Evolutionary conservation across 2,888 invertebrate genomes (phyloP), one percentile per base, ranked within the genome.

Genomic region (Odontocolon sp.): DNA sequence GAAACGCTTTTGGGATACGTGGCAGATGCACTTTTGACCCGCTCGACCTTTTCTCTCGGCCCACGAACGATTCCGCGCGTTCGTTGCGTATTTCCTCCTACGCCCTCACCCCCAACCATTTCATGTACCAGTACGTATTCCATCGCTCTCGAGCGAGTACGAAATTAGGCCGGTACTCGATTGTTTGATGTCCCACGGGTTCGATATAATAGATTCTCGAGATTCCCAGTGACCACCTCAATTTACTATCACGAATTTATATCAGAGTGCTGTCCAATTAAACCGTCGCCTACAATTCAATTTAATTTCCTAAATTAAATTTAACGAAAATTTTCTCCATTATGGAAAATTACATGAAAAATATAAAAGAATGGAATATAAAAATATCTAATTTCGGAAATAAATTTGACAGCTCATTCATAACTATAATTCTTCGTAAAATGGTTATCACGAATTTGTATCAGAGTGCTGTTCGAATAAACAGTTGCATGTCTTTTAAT

Each of bases 1-100:
- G 42, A 33, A 77, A 68, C 47, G 68, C 18, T 31, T 61, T 56
- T 47, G 69, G 59, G 47, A 52, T 63, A 56, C 61, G 50, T 81
- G 82, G 82, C 82, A 83, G 82, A 80, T 83, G 85, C 83, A 82
- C 84, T 86, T 84, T 85, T 83, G 79, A 85, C 81, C 81, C 80
- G 33, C 33, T 38, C 79, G 80, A 80, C 71, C 71, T 78, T 78
- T 64, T 67, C 78, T 66, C 70, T 36, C 68, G 52, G 40, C 52
- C 45, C 31, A 18, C 18, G 50, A 56, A 69, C 56, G 42, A 54
- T 59, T 42, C 45, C 52, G 33, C 21, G 23, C 23, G 14, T 54
- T 18, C 45, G 38, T 18, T 50, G 14, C 18, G 11, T 28, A 33
- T 59, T n/a, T 23, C 9, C 2, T 59, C 14, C 11, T 36, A 3